These are phyloP conservation scores for Parochlus steinenii DNA, from an alignment of 2,888 invertebrate genomes.

Conservation along the genomic window DNA sequence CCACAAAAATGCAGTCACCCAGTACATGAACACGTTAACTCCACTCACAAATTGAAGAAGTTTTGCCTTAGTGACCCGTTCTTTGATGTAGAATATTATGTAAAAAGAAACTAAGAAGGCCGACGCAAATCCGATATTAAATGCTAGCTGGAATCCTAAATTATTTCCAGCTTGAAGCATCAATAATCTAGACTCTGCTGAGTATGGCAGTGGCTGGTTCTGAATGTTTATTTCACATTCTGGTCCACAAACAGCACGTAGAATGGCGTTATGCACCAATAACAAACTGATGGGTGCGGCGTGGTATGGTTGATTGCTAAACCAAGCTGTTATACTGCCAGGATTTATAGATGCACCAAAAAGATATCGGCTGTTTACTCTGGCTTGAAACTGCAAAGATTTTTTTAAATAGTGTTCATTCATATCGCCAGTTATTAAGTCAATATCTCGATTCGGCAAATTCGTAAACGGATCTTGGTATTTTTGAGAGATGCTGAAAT, in stretches of 20 bases:
- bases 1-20: conserved; percentile 9
- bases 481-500: conserved; percentile 2
- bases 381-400: conserved; percentile 22
- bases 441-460: background rate
- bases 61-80: conserved; percentile 11
- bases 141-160: conserved; percentile 40
- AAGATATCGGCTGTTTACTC: conserved; percentile 35
- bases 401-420: conserved; percentile 4
- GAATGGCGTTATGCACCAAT: conserved; percentile 37
- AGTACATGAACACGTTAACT: conserved; percentile 5
- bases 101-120: conserved; percentile 47
- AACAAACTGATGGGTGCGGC: conserved; percentile 43
- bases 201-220: conserved; percentile 48
- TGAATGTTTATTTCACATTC: conserved; percentile 31
- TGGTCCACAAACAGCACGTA: conserved; percentile 27
- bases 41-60: conserved; percentile 11
- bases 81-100: conserved; percentile 33
- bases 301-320: conserved; percentile 59
- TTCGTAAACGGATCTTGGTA: conserved; percentile 2
- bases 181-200: conserved; percentile 25
- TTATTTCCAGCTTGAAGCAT: conserved; percentile 23
- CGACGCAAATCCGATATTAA: conserved; percentile 50
- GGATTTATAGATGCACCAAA: conserved; percentile 36
- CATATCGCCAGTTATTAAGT: conserved; percentile 3
- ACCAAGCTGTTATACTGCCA: conserved; percentile 39